Evolutionary conservation across 2,113 vertebrate genomes (phyloP).

Genomic region (Catharus minimus): DNA sequence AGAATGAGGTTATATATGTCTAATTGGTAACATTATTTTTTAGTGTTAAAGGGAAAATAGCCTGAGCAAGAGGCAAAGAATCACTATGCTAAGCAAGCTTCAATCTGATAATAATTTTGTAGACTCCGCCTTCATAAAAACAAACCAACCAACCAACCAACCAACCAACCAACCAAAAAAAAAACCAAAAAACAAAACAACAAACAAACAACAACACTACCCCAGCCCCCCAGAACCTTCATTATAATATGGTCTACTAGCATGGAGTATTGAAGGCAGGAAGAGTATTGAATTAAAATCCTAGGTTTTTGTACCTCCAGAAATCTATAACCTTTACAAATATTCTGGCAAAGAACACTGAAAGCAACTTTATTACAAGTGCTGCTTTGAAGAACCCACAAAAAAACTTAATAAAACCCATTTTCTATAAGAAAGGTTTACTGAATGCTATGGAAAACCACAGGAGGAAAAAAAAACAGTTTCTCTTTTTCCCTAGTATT

Average conservation of each 20-base stretch:
- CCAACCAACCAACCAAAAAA: no score
- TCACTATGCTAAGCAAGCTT: background rate
- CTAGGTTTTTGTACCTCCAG: background rate
- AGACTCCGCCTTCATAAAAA: background rate
- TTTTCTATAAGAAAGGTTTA: background rate
- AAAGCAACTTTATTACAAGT: background rate
- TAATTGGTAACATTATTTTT: background rate
- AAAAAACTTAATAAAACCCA: background rate
- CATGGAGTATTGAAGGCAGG: background rate
- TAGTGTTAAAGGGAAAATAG: background rate
- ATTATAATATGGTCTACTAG: background rate
- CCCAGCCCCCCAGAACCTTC: background rate
- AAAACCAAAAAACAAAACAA: no score
- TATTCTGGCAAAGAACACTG: background rate
- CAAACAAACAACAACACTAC: no score
- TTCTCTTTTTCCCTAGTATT: background rate
- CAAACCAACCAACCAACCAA: accelerated
- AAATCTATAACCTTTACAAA: background rate
- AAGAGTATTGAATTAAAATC: background rate
- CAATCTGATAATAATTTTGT: background rate
- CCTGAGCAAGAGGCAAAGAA: background rate
- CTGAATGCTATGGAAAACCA: background rate
- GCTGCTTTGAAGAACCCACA: background rate
- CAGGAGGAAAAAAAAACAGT: background rate
- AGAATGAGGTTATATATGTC: background rate